phyloP scores from a whole-genome alignment of 1,140 invertebrate species.

The Heterodera schachtii region DNA sequence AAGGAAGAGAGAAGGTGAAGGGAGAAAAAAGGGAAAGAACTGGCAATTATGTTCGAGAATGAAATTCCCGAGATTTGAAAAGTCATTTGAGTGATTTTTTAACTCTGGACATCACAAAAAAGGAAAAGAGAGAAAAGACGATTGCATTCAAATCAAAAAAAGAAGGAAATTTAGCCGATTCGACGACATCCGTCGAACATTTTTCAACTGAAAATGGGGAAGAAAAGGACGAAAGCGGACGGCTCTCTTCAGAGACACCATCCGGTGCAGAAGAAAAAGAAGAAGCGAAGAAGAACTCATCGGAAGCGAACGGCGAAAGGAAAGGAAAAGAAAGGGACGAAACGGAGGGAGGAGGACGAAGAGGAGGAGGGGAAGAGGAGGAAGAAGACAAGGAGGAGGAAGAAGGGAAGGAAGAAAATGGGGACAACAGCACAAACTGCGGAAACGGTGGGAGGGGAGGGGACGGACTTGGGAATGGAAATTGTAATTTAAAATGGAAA shows the following conservation, averaged over 20 bases:
- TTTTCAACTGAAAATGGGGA: not conserved
- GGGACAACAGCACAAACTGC: not conserved
- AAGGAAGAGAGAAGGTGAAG: not conserved
- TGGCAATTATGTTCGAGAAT: too few species aligned
- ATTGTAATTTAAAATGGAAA: not conserved
- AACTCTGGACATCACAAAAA: too few species aligned
- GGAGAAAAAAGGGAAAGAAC: too few species aligned
- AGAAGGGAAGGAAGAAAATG: not conserved
- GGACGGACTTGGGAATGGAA: not conserved
- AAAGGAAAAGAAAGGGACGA: not conserved
- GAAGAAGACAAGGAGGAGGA: too few species aligned
- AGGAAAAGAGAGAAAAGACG: not conserved
- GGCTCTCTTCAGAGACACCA: not conserved
- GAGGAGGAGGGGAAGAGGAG: too few species aligned
- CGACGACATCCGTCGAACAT: not conserved
- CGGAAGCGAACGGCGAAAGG: not conserved
- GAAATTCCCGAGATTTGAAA: too few species aligned
- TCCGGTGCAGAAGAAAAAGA: not conserved
- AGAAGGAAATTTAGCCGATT: not conserved
- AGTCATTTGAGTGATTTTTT: too few species aligned
- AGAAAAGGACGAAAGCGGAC: not conserved
- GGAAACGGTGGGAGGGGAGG: not conserved
- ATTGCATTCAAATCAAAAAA: not conserved
- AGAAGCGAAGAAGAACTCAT: too few species aligned
- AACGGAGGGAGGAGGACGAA: not conserved